Evolutionary conservation across 35 echinoderm and acorn worm species (phyloP).

Genomic region (Strongylocentrotus purpuratus): DNA sequence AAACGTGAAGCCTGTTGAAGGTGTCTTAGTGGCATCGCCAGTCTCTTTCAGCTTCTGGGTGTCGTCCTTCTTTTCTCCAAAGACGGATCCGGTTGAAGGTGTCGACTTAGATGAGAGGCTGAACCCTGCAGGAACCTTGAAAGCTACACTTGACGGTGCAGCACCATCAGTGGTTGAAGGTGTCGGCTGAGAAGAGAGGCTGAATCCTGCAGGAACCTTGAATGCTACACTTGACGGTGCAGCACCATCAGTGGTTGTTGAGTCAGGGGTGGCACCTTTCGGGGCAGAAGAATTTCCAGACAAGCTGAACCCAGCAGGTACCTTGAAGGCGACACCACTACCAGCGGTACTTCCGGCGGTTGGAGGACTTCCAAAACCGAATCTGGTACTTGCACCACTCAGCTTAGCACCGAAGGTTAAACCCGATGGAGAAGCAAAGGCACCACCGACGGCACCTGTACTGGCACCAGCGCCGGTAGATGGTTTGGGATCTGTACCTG

Average conservation of each 20-base stretch:
- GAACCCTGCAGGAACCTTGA: neutral
- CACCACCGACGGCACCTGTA: neutral
- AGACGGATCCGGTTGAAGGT: neutral
- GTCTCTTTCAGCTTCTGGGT: neutral
- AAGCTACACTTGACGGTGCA: neutral
- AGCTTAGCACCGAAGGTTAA: neutral
- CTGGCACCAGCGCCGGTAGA: neutral
- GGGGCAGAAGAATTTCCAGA: neutral
- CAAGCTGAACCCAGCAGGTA: neutral
- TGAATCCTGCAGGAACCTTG: neutral
- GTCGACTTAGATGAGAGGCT: neutral
- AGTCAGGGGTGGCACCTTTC: too few relatives aligned
- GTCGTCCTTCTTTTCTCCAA: neutral
- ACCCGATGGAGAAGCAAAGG: neutral
- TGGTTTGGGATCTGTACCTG: neutral
- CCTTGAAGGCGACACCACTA: neutral
- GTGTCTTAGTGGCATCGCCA: neutral
- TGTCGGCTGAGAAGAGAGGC: neutral
- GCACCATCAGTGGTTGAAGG: neutral
- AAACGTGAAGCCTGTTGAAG: slow-evolving; percentile 15
- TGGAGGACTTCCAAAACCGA: neutral
- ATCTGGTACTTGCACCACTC: neutral
- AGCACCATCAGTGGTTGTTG: neutral
- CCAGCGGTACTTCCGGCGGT: neutral
- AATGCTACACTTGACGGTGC: neutral